phyloP scores from a whole-genome alignment of 2,113 vertebrate species.

The Sminthopsis crassicaudata region DNA sequence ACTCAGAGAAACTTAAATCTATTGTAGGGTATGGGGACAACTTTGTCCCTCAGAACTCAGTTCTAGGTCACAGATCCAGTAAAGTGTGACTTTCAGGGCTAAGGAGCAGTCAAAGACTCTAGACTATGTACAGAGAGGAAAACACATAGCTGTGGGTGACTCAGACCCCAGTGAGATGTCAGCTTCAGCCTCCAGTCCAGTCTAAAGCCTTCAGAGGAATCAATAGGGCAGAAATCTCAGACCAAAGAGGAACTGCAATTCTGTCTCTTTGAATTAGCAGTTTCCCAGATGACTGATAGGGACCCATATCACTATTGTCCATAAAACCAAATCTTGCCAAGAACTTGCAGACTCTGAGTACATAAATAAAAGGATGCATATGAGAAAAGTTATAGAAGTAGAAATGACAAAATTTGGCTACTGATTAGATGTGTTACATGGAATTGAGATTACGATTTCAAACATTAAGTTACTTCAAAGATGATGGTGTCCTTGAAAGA shows the following conservation, averaged over 20 bases:
- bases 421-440: neutral
- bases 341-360: neutral
- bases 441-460: too few relatives aligned
- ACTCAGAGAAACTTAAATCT: neutral
- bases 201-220: neutral
- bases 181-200: neutral
- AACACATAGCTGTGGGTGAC: neutral
- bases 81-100: neutral
- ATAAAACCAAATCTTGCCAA: neutral
- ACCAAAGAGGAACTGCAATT: neutral
- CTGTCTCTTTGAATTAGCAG: neutral
- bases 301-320: neutral
- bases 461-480: neutral
- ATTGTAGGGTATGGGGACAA: neutral
- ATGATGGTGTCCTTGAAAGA: neutral
- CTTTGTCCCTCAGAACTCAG: neutral
- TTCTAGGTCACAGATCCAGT: neutral
- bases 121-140: neutral
- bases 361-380: neutral
- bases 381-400: neutral
- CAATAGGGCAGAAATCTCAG: neutral
- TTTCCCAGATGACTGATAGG: neutral
- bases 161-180: neutral
- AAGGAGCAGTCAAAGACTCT: neutral
- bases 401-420: neutral